These are phyloP conservation scores for Trichoplusia ni DNA, from an alignment of 1,140 invertebrate species.

Conservation along the genomic window DNA sequence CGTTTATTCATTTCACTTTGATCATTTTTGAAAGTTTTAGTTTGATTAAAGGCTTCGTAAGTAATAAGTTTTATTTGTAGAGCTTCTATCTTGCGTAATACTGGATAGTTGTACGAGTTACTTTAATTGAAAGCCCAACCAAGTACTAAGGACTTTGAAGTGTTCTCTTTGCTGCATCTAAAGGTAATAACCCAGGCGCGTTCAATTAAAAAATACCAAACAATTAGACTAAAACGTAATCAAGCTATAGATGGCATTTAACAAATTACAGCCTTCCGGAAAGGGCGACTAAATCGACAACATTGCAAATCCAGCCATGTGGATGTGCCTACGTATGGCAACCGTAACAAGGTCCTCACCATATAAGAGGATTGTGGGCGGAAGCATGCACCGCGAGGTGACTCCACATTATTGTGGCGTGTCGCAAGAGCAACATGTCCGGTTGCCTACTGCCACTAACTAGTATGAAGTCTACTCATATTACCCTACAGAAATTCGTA, in stretches of 20 bases:
- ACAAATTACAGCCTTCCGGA: slow-evolving; percentile 45
- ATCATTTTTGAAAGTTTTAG: slow-evolving; percentile 40
- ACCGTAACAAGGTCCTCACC: slow-evolving; percentile 60
- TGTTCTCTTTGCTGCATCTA: slow-evolving; percentile 6
- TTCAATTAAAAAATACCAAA: slow-evolving; percentile 62
- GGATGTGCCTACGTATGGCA: slow-evolving; percentile 53
- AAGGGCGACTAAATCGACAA: slow-evolving; percentile 41
- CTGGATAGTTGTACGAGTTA: slow-evolving; percentile 17
- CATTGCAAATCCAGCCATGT: slow-evolving; percentile 47
- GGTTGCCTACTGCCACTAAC: not conserved
- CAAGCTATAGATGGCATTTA: slow-evolving; percentile 50
- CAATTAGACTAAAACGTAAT: slow-evolving; percentile 37
- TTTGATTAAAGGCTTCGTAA: slow-evolving; percentile 37
- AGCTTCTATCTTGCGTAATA: slow-evolving; percentile 33
- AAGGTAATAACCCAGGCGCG: slow-evolving; percentile 44
- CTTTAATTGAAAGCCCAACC: not conserved
- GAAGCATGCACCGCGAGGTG: slow-evolving; percentile 51
- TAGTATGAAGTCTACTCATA: too few species aligned
- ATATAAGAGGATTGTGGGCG: slow-evolving; percentile 62
- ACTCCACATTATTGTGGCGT: slow-evolving; percentile 20
- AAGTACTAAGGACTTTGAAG: not conserved
- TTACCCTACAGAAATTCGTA: too few species aligned
- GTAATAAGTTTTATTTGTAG: slow-evolving; percentile 38
- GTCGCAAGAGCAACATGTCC: slow-evolving; percentile 42
- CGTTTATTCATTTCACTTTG: slow-evolving; percentile 38